phyloP scores from a whole-genome alignment of 2,113 vertebrate genomes.

The Ascaphus truei region DNA sequence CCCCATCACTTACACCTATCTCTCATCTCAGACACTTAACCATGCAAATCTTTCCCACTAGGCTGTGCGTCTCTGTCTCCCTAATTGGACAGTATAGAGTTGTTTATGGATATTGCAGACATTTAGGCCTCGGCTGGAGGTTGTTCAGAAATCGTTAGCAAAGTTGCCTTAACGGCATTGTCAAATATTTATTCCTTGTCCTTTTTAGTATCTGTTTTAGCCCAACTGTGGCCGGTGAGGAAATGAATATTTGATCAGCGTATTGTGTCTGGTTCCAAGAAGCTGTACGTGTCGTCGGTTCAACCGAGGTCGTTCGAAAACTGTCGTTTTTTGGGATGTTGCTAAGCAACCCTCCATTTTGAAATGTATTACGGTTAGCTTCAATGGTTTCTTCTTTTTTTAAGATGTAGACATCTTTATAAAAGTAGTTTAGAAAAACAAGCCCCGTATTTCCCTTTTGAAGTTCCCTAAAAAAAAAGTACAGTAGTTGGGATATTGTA shows the following conservation, averaged over 20 bases:
- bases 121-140: slow-evolving; percentile 95
- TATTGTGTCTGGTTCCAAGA: neutral
- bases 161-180: slow-evolving; percentile 85
- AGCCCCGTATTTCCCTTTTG: no score
- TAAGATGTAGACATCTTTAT: no score
- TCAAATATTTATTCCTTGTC: slow-evolving; percentile 68
- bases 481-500: no score
- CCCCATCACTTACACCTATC: slow-evolving; percentile 73
- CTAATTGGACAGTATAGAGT: slow-evolving; percentile 98
- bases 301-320: no score
- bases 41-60: slow-evolving; percentile 98
- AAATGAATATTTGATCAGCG: slow-evolving; percentile 39
- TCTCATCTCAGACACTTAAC: slow-evolving; percentile 90
- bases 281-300: no score
- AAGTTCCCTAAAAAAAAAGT: no score
- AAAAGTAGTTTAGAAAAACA: no score
- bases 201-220: slow-evolving; percentile 55
- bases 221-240: slow-evolving; percentile 28
- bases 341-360: no score
- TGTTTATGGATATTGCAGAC: slow-evolving; percentile 97
- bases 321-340: no score
- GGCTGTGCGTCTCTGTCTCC: slow-evolving; percentile 92
- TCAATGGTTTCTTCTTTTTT: no score
- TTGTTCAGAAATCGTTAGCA: slow-evolving; percentile 95
- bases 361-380: no score